Percentiles rank a stretch among this genome's conserved stretches.
These are phyloP conservation scores for Microplitis mediator DNA, from an alignment of 1,140 invertebrate species.

Conservation along the genomic window DNA sequence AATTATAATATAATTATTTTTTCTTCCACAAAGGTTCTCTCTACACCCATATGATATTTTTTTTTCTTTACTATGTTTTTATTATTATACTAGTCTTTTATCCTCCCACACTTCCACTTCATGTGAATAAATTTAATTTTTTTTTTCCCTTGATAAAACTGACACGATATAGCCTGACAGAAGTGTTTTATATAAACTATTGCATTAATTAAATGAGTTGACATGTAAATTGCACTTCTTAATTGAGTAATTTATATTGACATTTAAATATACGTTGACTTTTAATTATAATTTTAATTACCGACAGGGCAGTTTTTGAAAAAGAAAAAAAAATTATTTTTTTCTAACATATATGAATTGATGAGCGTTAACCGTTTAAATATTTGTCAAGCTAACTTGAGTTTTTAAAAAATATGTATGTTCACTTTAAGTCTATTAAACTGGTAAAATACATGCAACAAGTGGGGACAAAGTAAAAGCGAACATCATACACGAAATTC, in stretches of 20 bases:
- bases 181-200: too few relatives aligned
- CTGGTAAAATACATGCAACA: conserved; percentile 1
- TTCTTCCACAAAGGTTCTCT: not conserved
- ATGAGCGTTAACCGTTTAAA: too few relatives aligned
- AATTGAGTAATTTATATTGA: too few relatives aligned
- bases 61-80: not conserved
- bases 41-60: not conserved
- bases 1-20: not conserved
- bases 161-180: too few relatives aligned
- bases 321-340: too few relatives aligned
- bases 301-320: too few relatives aligned
- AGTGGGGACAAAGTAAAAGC: not conserved
- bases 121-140: not conserved
- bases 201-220: too few relatives aligned
- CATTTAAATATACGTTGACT: too few relatives aligned
- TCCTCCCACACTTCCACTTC: not conserved
- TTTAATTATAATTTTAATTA: too few relatives aligned
- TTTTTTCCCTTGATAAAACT: not conserved
- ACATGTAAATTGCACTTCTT: too few relatives aligned
- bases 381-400: too few relatives aligned
- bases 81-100: not conserved
- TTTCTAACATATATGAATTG: too few relatives aligned
- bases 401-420: not conserved
- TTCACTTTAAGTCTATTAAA: not conserved
- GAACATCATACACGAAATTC: not conserved